Evolutionary conservation across 2,113 vertebrate species (phyloP), one percentile per base, ranked within the genome.

Genomic region (Ictalurus punctatus): DNA sequence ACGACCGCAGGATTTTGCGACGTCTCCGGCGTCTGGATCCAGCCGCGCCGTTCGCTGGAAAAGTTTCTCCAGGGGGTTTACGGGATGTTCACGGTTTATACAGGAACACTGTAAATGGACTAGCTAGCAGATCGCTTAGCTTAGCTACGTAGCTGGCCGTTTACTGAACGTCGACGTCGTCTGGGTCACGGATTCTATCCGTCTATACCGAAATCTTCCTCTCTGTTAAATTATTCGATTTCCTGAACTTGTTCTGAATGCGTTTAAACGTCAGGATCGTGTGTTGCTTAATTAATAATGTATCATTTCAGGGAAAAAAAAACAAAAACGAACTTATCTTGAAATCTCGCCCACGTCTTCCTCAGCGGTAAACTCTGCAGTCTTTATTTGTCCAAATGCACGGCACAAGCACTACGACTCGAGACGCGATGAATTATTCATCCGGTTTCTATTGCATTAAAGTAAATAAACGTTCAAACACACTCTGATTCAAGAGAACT

Each of bases 401-500:
- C 16, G 3, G 30, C 27, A 19, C 14, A 3, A 54, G 27, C 52
- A 10, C 13, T 30, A 14, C 3, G 48, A 81, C 78, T 17, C 52
- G 6, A 30, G 30, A 17, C 78, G 16, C 30, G 0, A 54, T 81
- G 52, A 81, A 81, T 81, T 81, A 81, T 81, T 81, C 30, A 81
- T 30, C 30, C 27, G 0, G 5, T 19, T 56, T 56, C 52, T 56
- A 56, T 81, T 19, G 52, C 52, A 56, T 34, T 81, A 56, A 48
- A 58, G 78, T 30, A 56, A 81, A 81, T n/a, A 56, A 56, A 65
- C n/a, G 34, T 82, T n/a, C 81, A 27, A 86, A 86, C 63, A 48
- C 8, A 65, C 58, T 84, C 52, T 30, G 78, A 81, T 79, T 54
- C 76, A 79, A 54, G 25, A 30, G 16, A 30, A 30, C 27, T 17